These are phyloP conservation scores for Cryptocephalus moraei DNA, from an alignment of 2,888 invertebrate species.

Conservation along the genomic window DNA sequence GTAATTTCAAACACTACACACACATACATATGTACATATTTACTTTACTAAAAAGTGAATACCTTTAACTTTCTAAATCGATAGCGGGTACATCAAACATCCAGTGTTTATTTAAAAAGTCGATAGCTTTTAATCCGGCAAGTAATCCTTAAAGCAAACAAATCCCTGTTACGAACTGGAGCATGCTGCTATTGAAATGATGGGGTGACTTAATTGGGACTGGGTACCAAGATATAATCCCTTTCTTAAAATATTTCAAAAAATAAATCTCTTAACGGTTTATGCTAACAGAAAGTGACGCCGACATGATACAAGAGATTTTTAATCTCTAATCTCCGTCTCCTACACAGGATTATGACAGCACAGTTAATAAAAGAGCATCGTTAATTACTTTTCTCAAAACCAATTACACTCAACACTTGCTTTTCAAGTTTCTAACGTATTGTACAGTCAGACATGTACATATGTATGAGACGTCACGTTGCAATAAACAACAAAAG, in stretches of 20 bases:
- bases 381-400: no score
- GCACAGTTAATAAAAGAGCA: no score
- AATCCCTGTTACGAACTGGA: constrained; percentile 9
- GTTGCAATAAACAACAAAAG: no score
- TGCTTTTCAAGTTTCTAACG: no score
- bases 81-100: neutral
- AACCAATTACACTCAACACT: no score
- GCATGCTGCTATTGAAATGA: constrained; percentile 8
- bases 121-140: constrained; percentile 11
- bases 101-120: constrained; percentile 12
- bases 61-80: neutral
- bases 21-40: neutral
- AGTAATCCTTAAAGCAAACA: constrained; percentile 10
- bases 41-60: neutral
- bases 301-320: neutral
- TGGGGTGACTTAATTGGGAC: constrained; percentile 8
- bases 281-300: neutral
- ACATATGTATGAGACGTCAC: no score
- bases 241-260: neutral
- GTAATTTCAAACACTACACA: no score
- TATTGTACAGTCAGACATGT: no score
- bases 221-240: constrained; percentile 3
- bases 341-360: no score
- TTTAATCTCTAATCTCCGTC: no score
- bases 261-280: neutral